Evolutionary conservation across 2,888 invertebrate genomes (phyloP).

Genomic region (Lottia gigantea): DNA sequence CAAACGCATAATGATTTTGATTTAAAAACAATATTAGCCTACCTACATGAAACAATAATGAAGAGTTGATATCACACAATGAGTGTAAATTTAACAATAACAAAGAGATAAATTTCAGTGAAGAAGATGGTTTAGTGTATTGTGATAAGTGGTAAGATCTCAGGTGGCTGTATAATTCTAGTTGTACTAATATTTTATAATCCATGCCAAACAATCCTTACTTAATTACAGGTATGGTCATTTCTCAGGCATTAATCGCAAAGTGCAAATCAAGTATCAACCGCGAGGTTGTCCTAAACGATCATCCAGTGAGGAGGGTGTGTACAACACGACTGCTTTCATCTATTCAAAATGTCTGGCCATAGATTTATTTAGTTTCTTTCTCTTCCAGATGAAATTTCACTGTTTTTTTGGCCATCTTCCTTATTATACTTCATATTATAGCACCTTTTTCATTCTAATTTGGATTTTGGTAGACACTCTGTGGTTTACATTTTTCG

Average conservation of each 20-base stretch:
- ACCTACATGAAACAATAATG: too few relatives aligned
- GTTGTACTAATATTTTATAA: too few relatives aligned
- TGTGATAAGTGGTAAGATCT: too few relatives aligned
- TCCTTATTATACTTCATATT: not conserved
- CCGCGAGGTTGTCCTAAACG: conserved; percentile 78
- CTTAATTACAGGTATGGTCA: conserved; percentile 73
- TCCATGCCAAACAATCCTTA: too few relatives aligned
- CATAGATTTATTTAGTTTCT: conserved; percentile 1
- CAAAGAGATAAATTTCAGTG: too few relatives aligned
- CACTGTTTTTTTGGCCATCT: conserved; percentile 10
- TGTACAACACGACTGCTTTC: conserved; percentile 28
- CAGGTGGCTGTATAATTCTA: too few relatives aligned
- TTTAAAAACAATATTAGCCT: too few relatives aligned
- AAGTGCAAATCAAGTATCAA: conserved; percentile 99
- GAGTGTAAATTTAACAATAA: too few relatives aligned
- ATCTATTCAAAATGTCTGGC: not conserved
- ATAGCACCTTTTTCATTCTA: not conserved
- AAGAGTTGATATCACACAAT: too few relatives aligned
- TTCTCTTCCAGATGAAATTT: not conserved
- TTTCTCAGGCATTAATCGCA: conserved; percentile 99
- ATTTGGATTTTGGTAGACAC: not conserved
- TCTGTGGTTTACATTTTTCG: not conserved
- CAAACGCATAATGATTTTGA: too few relatives aligned
- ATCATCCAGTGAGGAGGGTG: conserved; percentile 63
- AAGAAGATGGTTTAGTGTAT: too few relatives aligned